These are phyloP conservation scores for Panthera tigris DNA, from an alignment of 2,113 vertebrate species.

Conservation along the genomic window DNA sequence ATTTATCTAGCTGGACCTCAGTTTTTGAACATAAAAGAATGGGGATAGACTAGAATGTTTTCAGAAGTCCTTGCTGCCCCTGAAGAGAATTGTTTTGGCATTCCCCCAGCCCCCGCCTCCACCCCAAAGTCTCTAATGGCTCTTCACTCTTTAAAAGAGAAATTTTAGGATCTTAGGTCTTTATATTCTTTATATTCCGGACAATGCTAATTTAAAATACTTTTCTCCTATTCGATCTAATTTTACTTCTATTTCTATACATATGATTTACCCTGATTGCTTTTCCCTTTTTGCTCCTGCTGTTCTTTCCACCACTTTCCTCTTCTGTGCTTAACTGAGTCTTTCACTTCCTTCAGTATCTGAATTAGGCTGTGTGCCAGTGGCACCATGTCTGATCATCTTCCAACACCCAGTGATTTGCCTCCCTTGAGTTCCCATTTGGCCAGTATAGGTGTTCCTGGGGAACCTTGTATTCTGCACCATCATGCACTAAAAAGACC, in stretches of 20 bases:
- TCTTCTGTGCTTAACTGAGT: background rate
- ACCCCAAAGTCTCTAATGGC: background rate
- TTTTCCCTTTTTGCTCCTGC: background rate
- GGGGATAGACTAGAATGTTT: background rate
- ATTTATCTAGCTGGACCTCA: background rate
- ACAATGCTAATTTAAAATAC: background rate
- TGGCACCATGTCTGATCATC: background rate
- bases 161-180: background rate
- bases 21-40: background rate
- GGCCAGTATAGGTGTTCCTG: background rate
- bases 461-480: background rate
- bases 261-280: background rate
- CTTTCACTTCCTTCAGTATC: background rate
- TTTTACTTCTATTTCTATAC: background rate
- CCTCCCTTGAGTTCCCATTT: background rate
- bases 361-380: background rate
- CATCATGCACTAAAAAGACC: background rate
- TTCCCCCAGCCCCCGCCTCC: rapidly evolving
- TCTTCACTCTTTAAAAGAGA: background rate
- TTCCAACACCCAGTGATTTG: background rate
- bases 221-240: background rate
- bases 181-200: background rate
- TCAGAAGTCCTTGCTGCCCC: background rate
- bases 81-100: background rate
- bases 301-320: background rate